Conservation (phyloP, 2,888 invertebrate species). For the Ceramica pisi region DNA sequence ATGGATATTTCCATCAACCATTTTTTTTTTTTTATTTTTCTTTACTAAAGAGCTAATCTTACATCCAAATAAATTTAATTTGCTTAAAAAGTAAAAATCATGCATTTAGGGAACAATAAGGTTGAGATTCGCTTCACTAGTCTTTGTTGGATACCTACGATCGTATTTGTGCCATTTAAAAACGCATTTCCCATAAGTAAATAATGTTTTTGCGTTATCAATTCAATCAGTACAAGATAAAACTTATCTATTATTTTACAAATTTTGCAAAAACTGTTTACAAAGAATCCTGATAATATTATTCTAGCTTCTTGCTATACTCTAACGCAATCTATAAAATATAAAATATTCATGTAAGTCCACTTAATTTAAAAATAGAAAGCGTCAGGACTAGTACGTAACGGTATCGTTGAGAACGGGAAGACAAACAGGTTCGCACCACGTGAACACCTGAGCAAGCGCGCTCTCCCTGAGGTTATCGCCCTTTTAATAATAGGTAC, state of each 20-base stretch:
- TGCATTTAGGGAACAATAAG: too few species aligned
- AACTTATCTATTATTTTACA: neutral
- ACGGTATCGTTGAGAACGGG: conserved; percentile 36
- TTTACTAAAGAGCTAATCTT: too few species aligned
- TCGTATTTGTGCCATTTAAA: too few species aligned
- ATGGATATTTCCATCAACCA: too few species aligned
- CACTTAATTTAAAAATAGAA: conserved; percentile 51
- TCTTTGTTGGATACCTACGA: too few species aligned
- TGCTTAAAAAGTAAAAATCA: too few species aligned
- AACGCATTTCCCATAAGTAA: too few species aligned
- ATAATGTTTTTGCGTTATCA: neutral
- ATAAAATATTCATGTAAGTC: neutral
- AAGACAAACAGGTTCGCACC: conserved; percentile 62
- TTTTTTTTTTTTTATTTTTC: too few species aligned
- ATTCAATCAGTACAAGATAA: neutral
- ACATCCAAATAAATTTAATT: too few species aligned
- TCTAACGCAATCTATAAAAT: neutral
- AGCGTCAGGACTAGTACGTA: conserved; percentile 46
- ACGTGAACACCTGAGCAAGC: conserved; percentile 42
- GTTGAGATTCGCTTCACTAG: too few species aligned
- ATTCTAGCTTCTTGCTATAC: neutral
- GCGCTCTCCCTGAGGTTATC: conserved; percentile 65
- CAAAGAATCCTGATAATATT: neutral
- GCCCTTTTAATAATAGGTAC: conserved; percentile 60
- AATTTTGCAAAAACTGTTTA: neutral